Evolutionary conservation across 2,888 invertebrate genomes (phyloP).

Genomic region (Melitaea athalia): DNA sequence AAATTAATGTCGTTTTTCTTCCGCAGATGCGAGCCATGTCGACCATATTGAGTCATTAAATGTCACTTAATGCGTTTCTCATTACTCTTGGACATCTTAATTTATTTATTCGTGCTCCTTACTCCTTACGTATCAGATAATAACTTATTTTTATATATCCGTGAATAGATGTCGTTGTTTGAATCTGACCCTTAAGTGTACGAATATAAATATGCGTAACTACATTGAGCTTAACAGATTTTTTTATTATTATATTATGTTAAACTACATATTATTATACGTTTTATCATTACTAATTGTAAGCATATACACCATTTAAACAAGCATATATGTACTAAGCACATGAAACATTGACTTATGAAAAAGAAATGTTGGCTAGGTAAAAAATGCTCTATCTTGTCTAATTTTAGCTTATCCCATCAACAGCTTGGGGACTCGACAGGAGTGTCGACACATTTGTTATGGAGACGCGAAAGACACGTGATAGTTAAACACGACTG

Average conservation of each 20-base stretch:
- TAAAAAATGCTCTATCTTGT: slow-evolving; percentile 43
- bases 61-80: slow-evolving; percentile 53
- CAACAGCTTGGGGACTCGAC: slow-evolving; percentile 53
- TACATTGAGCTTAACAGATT: neutral
- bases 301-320: too few relatives aligned
- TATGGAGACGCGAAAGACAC: slow-evolving; percentile 52
- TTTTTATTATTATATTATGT: neutral
- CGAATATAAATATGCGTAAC: neutral
- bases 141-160: slow-evolving; percentile 26
- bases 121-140: slow-evolving; percentile 30
- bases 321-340: too few relatives aligned
- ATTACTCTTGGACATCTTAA: slow-evolving; percentile 52
- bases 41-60: slow-evolving; percentile 51
- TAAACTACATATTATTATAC: too few relatives aligned
- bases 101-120: slow-evolving; percentile 51
- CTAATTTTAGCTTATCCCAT: slow-evolving; percentile 57
- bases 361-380: neutral
- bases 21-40: slow-evolving; percentile 45
- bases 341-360: neutral
- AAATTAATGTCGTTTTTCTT: slow-evolving; percentile 51
- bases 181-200: slow-evolving; percentile 12
- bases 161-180: slow-evolving; percentile 18
- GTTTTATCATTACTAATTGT: too few relatives aligned
- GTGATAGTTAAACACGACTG: slow-evolving; percentile 66
- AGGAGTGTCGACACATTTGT: slow-evolving; percentile 74